Evolutionary conservation across 2,888 invertebrate genomes (phyloP), one percentile per base, ranked within the genome.

Genomic region (Sisyra nigra): DNA sequence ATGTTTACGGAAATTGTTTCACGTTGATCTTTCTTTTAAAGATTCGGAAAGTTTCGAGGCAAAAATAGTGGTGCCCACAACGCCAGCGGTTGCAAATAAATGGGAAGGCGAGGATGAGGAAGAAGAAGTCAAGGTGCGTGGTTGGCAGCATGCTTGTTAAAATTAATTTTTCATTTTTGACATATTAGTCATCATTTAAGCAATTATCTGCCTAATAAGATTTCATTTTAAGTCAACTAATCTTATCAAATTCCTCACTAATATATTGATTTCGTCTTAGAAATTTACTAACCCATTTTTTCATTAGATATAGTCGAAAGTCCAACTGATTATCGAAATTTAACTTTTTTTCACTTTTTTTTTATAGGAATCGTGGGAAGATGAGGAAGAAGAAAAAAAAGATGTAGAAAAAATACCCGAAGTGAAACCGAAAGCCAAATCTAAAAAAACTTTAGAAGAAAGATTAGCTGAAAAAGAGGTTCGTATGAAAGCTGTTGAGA

Each of bases 61-160:
- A 48, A 73, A 75, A 65, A 69, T 73, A 55, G 66, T 71, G 61
- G 68, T 68, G 59, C 66, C 72, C 63, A 64, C 69, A 51, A 57
- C 53, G 52, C 59, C 56, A 60, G 63, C 48, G 13, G 58, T 56
- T 48, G 53, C 69, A 46, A 82, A 81, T 67, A 85, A 76, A 71
- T 87, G 87, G 87, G 85, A 82, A 62, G 87, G 86, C 54, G 87
- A 87, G 58, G 87, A 87, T 61, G 86, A 84, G 57, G 87, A 87
- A 45, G 86, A 87, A 42, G 78, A 77, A 52, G 83, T 87, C 53
- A 85, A 86, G 77, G 86, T 86, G 61, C 49, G 56, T 56, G 45
- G 45, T 45, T 24, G 24, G 24, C 24, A 24, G 24, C 24, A 24
- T 44, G 44, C 42, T 29, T 45, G 39, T 45, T 45, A 46, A 43